These are phyloP conservation scores for Spisula subtruncata DNA, from an alignment of 2,888 invertebrate species.

Conservation along the genomic window DNA sequence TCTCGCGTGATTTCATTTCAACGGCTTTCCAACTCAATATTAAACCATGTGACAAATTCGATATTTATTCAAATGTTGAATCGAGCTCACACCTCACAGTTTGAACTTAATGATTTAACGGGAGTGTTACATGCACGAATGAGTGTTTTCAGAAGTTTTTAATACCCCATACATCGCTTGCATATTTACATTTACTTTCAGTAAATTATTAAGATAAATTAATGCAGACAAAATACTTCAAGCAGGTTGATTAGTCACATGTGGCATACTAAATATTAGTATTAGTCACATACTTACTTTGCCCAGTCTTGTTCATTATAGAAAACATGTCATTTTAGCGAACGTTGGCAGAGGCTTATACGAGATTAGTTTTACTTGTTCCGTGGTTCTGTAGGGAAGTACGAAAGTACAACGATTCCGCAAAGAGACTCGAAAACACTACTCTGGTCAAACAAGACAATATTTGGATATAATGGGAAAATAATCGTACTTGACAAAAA, in stretches of 20 bases:
- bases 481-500: too few relatives aligned
- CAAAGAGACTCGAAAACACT: too few relatives aligned
- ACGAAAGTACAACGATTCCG: too few relatives aligned
- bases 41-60: not conserved
- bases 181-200: not conserved
- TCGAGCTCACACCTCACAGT: not conserved
- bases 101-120: not conserved
- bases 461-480: too few relatives aligned
- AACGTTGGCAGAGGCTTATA: too few relatives aligned
- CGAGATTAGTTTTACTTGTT: too few relatives aligned
- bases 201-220: not conserved
- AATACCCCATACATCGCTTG: too few relatives aligned
- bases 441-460: too few relatives aligned
- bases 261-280: not conserved
- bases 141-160: not conserved
- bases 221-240: not conserved
- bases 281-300: not conserved
- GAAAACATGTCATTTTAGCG: not conserved
- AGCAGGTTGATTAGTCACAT: not conserved
- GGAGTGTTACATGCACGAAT: not conserved
- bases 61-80: not conserved
- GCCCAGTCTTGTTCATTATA: not conserved
- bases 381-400: too few relatives aligned
- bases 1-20: not conserved
- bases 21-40: not conserved